These are phyloP conservation scores for Zootoca vivipara DNA, from an alignment of 2,113 vertebrate species.

Conservation along the genomic window DNA sequence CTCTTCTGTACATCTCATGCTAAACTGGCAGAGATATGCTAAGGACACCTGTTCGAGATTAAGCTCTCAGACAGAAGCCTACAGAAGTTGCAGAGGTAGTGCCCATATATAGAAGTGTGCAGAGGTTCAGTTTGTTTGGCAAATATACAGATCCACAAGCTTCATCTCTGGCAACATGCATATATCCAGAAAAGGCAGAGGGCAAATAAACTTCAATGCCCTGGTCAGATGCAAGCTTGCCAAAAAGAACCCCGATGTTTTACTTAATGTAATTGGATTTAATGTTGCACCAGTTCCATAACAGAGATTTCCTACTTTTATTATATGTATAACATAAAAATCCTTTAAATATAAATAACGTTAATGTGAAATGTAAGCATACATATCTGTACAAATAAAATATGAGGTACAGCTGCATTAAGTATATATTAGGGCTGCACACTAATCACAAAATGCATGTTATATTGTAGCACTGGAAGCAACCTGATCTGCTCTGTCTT, in stretches of 20 bases:
- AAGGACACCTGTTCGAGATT: conserved; percentile 67
- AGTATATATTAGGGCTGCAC: no score
- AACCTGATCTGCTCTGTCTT: no score
- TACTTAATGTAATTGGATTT: conserved; percentile 12
- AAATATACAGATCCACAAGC: conserved; percentile 35
- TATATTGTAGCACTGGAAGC: no score
- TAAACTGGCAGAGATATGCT: conserved; percentile 55
- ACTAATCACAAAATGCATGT: no score
- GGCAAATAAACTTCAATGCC: conserved; percentile 9
- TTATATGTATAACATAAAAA: neutral
- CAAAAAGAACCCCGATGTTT: neutral
- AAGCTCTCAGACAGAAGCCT: conserved; percentile 49
- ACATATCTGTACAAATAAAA: neutral
- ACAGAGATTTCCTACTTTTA: conserved; percentile 31
- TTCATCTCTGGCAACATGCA: conserved; percentile 25
- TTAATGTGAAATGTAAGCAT: neutral
- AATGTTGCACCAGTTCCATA: neutral
- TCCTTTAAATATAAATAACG: neutral
- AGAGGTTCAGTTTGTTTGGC: conserved; percentile 47
- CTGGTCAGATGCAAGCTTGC: conserved; percentile 9
- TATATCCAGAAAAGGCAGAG: conserved; percentile 14
- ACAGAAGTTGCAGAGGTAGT: conserved; percentile 44
- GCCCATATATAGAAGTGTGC: conserved; percentile 55
- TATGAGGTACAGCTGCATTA: neutral
- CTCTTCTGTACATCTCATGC: conserved; percentile 29